These are phyloP conservation scores for Eubucco bourcierii DNA, from an alignment of 2,113 vertebrate species.

Conservation along the genomic window DNA sequence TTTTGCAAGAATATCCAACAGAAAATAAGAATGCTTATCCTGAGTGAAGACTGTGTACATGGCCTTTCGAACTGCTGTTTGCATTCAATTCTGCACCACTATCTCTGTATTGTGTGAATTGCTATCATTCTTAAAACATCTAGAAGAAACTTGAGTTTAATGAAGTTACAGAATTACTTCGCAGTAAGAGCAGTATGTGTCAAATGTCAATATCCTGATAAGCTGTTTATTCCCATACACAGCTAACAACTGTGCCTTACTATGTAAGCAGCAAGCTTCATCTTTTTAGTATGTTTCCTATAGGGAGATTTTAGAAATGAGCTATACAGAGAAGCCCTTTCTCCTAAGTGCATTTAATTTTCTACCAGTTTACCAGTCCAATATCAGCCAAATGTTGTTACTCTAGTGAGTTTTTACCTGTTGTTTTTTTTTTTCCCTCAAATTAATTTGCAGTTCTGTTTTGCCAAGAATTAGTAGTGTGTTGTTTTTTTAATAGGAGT, in stretches of 20 bases:
- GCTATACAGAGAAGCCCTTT: not conserved
- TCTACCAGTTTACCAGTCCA: not conserved
- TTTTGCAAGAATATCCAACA: not conserved
- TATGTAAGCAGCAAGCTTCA: not conserved
- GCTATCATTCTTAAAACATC: not conserved
- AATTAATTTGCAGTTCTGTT: not conserved
- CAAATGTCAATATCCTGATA: conserved; percentile 1
- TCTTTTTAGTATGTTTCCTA: not conserved
- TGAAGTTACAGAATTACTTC: not conserved
- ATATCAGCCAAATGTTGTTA: not conserved
- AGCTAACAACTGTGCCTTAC: not conserved
- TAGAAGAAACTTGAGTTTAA: not conserved
- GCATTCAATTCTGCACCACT: not conserved
- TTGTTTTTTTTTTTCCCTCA: not conserved
- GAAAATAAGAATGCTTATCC: not conserved
- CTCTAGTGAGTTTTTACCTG: not conserved
- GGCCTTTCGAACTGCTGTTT: not conserved
- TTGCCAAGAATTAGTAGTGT: not conserved
- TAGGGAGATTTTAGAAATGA: not conserved
- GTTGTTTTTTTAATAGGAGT: not conserved
- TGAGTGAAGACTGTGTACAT: not conserved
- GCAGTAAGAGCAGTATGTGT: not conserved
- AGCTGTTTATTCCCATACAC: not conserved
- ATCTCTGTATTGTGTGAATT: not conserved
- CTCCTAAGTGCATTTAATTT: not conserved